Conservation (phyloP, 2,113 vertebrate species). For the Lutjanus erythropterus region DNA sequence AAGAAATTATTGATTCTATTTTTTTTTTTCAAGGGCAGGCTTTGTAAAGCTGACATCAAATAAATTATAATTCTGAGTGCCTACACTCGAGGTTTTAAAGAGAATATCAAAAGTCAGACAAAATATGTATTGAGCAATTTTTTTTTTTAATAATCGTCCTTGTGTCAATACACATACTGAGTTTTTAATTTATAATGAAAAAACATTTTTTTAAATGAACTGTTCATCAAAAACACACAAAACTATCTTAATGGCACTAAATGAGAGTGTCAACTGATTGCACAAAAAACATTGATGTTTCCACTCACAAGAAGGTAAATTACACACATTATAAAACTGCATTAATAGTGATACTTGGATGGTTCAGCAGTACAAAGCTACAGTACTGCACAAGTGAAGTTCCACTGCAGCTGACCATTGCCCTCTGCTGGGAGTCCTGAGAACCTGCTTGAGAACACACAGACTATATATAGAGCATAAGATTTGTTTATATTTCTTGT, state of each 20-base stretch:
- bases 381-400: constrained; percentile 18
- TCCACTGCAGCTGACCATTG: constrained; percentile 77
- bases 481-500: constrained; percentile 41
- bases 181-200: constrained; percentile 20
- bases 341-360: constrained; percentile 51
- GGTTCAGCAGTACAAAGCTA: constrained; percentile 50
- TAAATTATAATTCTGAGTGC: constrained; percentile 66
- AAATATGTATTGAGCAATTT: constrained; percentile 30
- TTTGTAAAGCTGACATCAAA: constrained; percentile 69
- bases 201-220: too few relatives aligned
- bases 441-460: constrained; percentile 58
- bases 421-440: constrained; percentile 75
- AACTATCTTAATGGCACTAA: constrained; percentile 10
- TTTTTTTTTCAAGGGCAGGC: constrained; percentile 69
- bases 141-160: constrained; percentile 21
- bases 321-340: constrained; percentile 47
- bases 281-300: constrained; percentile 26
- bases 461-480: constrained; percentile 36
- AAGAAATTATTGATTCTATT: constrained; percentile 72
- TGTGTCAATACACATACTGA: neutral
- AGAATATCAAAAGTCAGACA: constrained; percentile 41
- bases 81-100: constrained; percentile 42
- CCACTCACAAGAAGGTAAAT: constrained; percentile 25
- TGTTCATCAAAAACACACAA: constrained; percentile 6
- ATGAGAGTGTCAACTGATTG: constrained; percentile 27